Evolutionary conservation across 2,797 vertebrate genomes (phyloP), one percentile per base, ranked within the genome.

Genomic region (Danio kyathit): DNA sequence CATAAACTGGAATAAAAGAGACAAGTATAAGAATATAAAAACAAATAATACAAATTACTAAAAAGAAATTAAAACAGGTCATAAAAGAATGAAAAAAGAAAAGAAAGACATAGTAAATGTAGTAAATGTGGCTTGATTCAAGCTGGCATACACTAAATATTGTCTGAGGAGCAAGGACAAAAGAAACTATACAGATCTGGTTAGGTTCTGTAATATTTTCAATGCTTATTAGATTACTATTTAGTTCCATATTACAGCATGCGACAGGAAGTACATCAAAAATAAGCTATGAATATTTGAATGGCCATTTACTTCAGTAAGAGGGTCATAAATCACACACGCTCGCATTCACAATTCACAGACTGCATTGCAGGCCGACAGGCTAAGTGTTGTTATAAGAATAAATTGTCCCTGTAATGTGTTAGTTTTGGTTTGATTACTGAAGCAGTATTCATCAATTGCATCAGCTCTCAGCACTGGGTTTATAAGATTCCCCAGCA

Each of bases 311-410:
- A 84, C 85, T 87, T 72, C 65, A 73, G 56, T 84, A 19, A 73
- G 65, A 76, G 78, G 49, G 2, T 60, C 76, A 82, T 90, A 88
- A 91, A 93, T 92, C 90, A 88, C 77, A 74, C 19, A 63, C 21
- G 72, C 13, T n/a, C 52, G 44, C 78, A 83, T 73, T 11, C 16
- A 87, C 82, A n/a, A 40, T 79, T 52, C 60, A 64, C 64, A 79
- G 49, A 84, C 86, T 72, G 54, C 82, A 82, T 80, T 88, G 82
- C 81, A 77, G 82, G 69, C 75, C 48, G 67, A 83, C 79, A 83
- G 85, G 63, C 81, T 89, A 83, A 89, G 69, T 83, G 82, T 77
- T 86, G 86, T 63, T 79, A 82, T 83, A 70, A 88, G 85, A 89
- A 88, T 87, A 83, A 84, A 83, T 75, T 69, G 64, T 81, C 83